Evolutionary conservation across 23 tunicate species (phyloP).

Genomic region (Ascidia mentula): DNA sequence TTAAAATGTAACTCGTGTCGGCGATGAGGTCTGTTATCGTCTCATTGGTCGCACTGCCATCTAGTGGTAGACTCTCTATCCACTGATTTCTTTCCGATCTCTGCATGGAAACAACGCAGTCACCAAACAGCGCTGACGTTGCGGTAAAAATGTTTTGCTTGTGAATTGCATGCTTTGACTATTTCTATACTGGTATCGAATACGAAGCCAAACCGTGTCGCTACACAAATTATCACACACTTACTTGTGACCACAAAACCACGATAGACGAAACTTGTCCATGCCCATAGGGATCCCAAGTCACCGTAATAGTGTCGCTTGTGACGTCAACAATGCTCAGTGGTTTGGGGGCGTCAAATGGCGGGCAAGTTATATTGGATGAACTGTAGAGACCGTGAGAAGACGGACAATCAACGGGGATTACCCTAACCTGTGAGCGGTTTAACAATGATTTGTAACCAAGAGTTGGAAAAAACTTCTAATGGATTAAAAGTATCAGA

Average conservation of each 20-base stretch:
- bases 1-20: slow-evolving; percentile 21
- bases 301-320: slow-evolving; percentile 15
- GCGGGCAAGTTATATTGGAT: slow-evolving; percentile 1
- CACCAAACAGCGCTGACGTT: too few species aligned
- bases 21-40: slow-evolving; percentile 43
- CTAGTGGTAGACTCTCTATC: slow-evolving; percentile 26
- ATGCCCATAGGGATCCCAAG: slow-evolving; percentile 10
- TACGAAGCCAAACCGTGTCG: background rate
- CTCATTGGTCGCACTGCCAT: slow-evolving; percentile 20
- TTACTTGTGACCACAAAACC: slow-evolving; percentile 2
- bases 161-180: background rate
- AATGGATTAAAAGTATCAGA: background rate
- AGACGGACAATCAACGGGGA: background rate
- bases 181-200: background rate
- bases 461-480: background rate
- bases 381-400: background rate
- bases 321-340: slow-evolving; percentile 11
- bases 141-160: background rate
- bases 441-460: background rate
- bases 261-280: background rate
- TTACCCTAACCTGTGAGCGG: slow-evolving; percentile 2
- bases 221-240: background rate
- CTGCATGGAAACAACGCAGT: too few species aligned
- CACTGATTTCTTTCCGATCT: background rate
- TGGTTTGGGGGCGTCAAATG: slow-evolving; percentile 16